Conservation (phyloP, 2,888 invertebrate species). For the Salticus scenicus region DNA sequence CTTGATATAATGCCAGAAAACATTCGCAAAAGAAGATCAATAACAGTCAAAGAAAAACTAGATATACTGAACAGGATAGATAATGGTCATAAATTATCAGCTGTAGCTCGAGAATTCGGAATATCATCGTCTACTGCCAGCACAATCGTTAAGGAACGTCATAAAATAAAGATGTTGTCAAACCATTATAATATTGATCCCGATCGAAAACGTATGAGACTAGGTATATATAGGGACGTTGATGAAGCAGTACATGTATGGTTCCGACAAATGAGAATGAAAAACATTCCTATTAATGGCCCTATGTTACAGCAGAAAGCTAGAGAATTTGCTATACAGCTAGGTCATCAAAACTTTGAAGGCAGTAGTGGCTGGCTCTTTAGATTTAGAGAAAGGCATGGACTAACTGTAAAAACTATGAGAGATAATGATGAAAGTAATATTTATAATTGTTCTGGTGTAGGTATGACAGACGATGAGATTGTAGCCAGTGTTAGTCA, state of each 20-base stretch:
- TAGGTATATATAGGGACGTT: constrained; percentile 20
- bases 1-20: background rate
- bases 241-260: constrained; percentile 35
- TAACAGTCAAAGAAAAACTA: constrained; percentile 29
- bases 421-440: background rate
- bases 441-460: background rate
- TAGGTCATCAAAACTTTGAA: constrained; percentile 30
- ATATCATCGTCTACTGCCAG: constrained; percentile 29
- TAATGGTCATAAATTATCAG: background rate
- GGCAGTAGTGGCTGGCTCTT: constrained; percentile 39
- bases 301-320: constrained; percentile 33
- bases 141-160: constrained; percentile 18
- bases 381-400: constrained; percentile 29
- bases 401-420: constrained; percentile 21
- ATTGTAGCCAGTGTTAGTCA: constrained; percentile 20
- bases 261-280: constrained; percentile 19
- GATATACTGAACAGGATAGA: constrained; percentile 16
- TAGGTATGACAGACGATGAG: constrained; percentile 37
- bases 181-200: constrained; percentile 25
- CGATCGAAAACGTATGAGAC: constrained; percentile 13
- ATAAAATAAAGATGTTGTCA: constrained; percentile 12
- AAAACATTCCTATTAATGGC: constrained; percentile 30
- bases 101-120: constrained; percentile 34
- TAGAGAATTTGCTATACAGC: constrained; percentile 24
- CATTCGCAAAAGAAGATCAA: constrained; percentile 10